Base-by-base conservation (phyloP, 92 coral and sea anemone genomes). In the Virgularia gustaviana region DNA sequence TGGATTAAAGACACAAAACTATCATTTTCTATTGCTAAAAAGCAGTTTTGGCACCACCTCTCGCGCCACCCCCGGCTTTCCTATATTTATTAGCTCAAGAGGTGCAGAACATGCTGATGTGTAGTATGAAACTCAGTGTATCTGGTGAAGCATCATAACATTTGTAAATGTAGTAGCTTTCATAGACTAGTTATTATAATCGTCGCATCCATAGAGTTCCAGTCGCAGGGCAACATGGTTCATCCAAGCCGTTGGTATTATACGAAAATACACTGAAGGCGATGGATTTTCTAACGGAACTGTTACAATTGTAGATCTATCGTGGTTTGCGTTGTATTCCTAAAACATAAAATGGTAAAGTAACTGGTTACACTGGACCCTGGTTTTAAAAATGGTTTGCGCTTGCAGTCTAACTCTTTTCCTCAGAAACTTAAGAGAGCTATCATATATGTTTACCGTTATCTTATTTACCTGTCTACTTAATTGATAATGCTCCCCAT, bases 201-300 rank as follows among this genome's bases (percentile, higher is more conserved):
- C 9, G 32, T 38, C 12, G 36, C 72, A 65, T 43, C 72, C 72
- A 45, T 43, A 65, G 19, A 65, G 41, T 28, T 65, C 57, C 57
- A 65, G 32, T 45, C 72, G 42, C 37, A 65, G 18, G 1, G 72
- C 72, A 9, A 65, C 12, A 42, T 65, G 2, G 18, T 65, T 44
- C 1, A 42, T 65, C 72, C 72, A 65, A 6, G 23, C 28, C 42
- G 57, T 44, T 18, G 56, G 72, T 25, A 65, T 65, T 2, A 65
- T 9, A 43, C 72, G 72, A 43, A 65, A 65, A 65, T 65, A 65
- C 9, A 45, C 47, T 28, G 72, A 65, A 15, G 72, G 72, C 32
- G 55, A 9, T 15, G 72, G 32, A 65, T 65, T 24, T 28, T 65
- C 56, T 65, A 65, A 22, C 27, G 72, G 15, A 20, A 65, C 72